A percentile compares a stretch with the other conserved stretches of the same genome.
Evolutionary conservation across 2,888 invertebrate genomes (phyloP).

Genomic region (Tholera decimalis): DNA sequence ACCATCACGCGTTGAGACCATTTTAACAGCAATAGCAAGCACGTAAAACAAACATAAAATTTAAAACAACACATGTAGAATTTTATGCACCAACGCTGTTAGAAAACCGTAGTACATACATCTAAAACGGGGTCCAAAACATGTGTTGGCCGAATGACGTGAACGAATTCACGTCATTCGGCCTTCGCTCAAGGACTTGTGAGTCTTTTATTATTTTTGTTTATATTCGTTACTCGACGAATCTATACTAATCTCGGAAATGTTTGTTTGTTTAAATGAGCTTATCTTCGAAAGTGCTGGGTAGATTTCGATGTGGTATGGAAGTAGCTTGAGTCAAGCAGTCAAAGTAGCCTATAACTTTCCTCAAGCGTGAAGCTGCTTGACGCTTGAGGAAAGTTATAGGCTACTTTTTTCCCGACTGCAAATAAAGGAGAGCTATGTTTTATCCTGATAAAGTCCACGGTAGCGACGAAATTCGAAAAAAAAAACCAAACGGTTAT

Average conservation of each 20-base stretch:
- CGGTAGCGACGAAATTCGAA: too few species aligned
- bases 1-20: not conserved
- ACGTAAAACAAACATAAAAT: slow-evolving; percentile 6
- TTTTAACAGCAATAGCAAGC: not conserved
- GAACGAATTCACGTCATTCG: slow-evolving; percentile 48
- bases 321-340: too few species aligned
- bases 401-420: too few species aligned
- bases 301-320: too few species aligned
- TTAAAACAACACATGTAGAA: slow-evolving; percentile 19
- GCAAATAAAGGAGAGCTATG: too few species aligned
- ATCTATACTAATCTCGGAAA: too few species aligned
- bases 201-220: slow-evolving; percentile 39
- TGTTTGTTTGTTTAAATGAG: too few species aligned
- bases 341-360: too few species aligned
- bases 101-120: slow-evolving; percentile 7
- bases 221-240: slow-evolving; percentile 33
- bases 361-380: too few species aligned
- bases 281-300: too few species aligned
- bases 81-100: slow-evolving; percentile 16
- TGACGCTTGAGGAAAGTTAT: too few species aligned
- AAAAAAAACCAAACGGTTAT: not conserved
- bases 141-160: slow-evolving; percentile 47
- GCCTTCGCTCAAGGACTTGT: slow-evolving; percentile 52
- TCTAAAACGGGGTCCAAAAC: slow-evolving; percentile 37
- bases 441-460: too few species aligned